Evolutionary conservation across 2,888 invertebrate species (phyloP).

Genomic region (Hetaerina titia): DNA sequence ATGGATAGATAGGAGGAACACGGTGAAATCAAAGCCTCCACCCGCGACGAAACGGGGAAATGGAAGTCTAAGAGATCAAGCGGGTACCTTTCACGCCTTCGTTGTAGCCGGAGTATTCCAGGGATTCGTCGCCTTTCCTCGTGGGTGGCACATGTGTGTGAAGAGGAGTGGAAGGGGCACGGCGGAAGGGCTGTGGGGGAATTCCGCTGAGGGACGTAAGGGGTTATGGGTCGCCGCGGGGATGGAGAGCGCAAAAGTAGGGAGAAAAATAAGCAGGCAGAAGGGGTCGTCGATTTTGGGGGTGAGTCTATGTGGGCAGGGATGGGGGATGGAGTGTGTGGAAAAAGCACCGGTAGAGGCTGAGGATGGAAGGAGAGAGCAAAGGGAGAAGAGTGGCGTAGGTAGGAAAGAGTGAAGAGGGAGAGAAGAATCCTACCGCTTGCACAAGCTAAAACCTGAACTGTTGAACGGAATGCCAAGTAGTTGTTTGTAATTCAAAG

Average conservation of each 20-base stretch:
- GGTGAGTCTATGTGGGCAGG: background rate
- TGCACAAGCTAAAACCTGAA: conserved; percentile 65
- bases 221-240: background rate
- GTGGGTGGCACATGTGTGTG: too few species aligned
- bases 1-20: too few species aligned
- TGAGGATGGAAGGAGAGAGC: background rate
- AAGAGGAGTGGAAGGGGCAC: too few species aligned
- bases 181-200: too few species aligned
- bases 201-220: too few species aligned
- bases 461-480: conserved; percentile 64
- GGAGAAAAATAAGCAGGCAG: too few species aligned
- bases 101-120: background rate
- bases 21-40: background rate
- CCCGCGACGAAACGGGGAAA: background rate
- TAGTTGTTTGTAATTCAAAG: conserved; percentile 66
- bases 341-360: background rate
- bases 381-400: background rate
- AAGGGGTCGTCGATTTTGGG: too few species aligned
- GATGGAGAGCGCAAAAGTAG: too few species aligned
- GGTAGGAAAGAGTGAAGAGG: background rate
- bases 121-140: too few species aligned
- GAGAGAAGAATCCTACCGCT: conserved; percentile 20
- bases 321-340: background rate
- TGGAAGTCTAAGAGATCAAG: background rate
- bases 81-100: background rate